phyloP scores from a whole-genome alignment of 2,797 vertebrate genomes.

The Propithecus perrieri region DNA sequence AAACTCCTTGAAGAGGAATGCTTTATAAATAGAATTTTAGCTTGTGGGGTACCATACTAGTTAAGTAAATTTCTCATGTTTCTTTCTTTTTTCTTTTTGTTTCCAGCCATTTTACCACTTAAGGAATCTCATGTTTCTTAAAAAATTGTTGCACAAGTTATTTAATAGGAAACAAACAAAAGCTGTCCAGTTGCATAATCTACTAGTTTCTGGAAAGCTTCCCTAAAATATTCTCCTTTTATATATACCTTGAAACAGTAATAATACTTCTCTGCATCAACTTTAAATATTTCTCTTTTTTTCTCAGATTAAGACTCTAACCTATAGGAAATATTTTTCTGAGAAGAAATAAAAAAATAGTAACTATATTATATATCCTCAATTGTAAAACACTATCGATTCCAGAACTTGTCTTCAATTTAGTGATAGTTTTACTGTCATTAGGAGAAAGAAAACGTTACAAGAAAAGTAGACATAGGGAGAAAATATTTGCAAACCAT shows the following conservation, averaged over 20 bases:
- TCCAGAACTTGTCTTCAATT: background rate
- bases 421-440: background rate
- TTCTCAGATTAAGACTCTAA: background rate
- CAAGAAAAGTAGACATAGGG: background rate
- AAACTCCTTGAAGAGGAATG: background rate
- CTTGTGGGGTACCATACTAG: background rate
- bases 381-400: background rate
- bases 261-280: background rate
- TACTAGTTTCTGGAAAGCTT: background rate
- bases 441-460: background rate
- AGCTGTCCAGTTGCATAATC: background rate
- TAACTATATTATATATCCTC: background rate
- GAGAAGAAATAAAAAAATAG: background rate
- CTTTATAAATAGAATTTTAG: slow-evolving; percentile 62
- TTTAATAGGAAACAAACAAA: background rate
- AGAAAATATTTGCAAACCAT: background rate
- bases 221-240: background rate
- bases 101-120: background rate
- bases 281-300: background rate
- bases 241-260: background rate
- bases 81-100: background rate
- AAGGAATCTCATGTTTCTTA: slow-evolving; percentile 7
- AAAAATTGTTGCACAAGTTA: slow-evolving; percentile 28
- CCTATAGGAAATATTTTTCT: background rate
- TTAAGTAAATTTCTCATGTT: slow-evolving; percentile 26